Percentiles rank a stretch among this genome's conserved stretches.
phyloP scores from a whole-genome alignment of 2,888 invertebrate genomes.

The Phragmatobia fuliginosa region DNA sequence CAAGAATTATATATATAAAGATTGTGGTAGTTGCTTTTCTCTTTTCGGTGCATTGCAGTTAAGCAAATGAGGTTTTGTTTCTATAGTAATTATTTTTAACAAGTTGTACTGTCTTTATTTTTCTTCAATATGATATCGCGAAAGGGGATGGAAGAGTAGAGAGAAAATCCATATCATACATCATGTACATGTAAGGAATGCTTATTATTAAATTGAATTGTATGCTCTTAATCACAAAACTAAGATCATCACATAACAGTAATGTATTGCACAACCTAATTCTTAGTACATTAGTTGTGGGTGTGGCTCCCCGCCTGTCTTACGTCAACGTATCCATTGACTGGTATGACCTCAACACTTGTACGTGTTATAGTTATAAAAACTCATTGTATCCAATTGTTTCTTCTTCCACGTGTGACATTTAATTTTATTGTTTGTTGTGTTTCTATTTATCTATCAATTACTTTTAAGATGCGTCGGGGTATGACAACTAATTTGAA shows the following conservation, averaged over 20 bases:
- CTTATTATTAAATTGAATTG: no score
- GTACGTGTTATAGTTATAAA: not conserved
- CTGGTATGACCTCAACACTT: constrained; percentile 21
- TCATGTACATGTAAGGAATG: no score
- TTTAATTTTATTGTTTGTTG: not conserved
- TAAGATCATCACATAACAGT: not conserved
- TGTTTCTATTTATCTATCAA: not conserved
- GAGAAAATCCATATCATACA: no score
- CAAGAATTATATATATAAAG: no score
- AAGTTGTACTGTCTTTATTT: no score
- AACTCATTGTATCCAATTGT: not conserved
- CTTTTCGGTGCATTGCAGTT: no score
- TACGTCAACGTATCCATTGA: constrained; percentile 36
- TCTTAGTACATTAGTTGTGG: constrained; percentile 36
- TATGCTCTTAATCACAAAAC: not conserved
- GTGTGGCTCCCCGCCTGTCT: constrained; percentile 49
- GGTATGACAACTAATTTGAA: not conserved
- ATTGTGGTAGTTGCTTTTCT: no score
- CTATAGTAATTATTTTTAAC: no score
- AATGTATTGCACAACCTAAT: constrained; percentile 33
- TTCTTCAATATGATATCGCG: not conserved
- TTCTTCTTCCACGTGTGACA: not conserved
- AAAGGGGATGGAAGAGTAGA: no score
- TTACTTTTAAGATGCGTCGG: not conserved
- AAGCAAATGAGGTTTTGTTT: no score